Conservation (phyloP, 2,888 invertebrate genomes). For the Mayetiola destructor region DNA sequence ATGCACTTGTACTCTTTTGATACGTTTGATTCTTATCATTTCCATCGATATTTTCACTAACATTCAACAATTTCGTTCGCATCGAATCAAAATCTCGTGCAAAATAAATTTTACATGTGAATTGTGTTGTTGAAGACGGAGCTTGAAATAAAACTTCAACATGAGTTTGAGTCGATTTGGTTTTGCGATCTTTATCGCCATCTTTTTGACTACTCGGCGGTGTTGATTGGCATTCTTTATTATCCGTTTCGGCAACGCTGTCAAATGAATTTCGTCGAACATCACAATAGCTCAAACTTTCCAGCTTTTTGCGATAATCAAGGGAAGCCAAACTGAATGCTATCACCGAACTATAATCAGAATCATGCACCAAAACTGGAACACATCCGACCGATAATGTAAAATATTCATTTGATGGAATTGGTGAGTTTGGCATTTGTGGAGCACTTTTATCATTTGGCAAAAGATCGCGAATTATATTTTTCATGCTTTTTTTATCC, state of each 20-base stretch:
- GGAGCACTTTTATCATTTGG: constrained; percentile 39
- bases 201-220: constrained; percentile 23
- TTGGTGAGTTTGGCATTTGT: constrained; percentile 40
- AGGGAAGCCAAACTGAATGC: constrained; percentile 62
- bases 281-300: constrained; percentile 28
- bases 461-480: constrained; percentile 51
- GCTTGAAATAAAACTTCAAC: constrained; percentile 41
- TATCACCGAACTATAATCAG: constrained; percentile 71
- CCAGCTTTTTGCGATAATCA: constrained; percentile 52
- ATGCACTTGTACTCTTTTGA: constrained; percentile 1
- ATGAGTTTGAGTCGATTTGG: constrained; percentile 25
- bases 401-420: constrained; percentile 54
- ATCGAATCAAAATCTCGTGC: constrained; percentile 81
- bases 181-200: constrained; percentile 29
- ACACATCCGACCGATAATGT: constrained; percentile 44
- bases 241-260: constrained; percentile 27
- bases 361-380: constrained; percentile 63
- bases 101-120: constrained; percentile 81
- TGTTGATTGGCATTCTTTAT: constrained; percentile 18
- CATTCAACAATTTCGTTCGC: constrained; percentile 36
- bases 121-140: constrained; percentile 43
- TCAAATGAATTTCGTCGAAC: constrained; percentile 29
- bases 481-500: constrained; percentile 50
- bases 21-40: constrained; percentile 21
- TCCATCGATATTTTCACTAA: constrained; percentile 1